A percentile compares a stretch with the other conserved stretches of the same genome.
phyloP scores from a whole-genome alignment of 2,113 vertebrate genomes.

The Otus sunia region DNA sequence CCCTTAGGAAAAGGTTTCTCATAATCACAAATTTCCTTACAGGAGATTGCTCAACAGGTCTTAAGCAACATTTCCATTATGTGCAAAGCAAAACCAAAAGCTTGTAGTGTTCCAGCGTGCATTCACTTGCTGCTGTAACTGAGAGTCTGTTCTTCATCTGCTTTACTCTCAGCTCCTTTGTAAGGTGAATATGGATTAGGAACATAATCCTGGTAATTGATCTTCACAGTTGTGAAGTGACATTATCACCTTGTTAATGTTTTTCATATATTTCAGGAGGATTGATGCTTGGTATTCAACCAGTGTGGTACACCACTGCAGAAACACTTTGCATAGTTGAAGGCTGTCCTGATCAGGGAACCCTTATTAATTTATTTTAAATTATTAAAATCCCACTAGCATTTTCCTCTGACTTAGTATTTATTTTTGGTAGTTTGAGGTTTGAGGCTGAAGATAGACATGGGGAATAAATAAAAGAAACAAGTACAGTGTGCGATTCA shows the following conservation, averaged over 20 bases:
- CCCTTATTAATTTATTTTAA: not conserved
- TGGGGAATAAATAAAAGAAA: not conserved
- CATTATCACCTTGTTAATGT: not conserved
- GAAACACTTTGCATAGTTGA: not conserved
- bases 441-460: not conserved
- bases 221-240: not conserved
- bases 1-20: constrained; percentile 59
- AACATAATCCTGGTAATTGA: not conserved
- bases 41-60: constrained; percentile 57
- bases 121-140: not conserved
- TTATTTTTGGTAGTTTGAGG: not conserved
- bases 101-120: not conserved
- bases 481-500: not conserved
- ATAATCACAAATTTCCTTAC: constrained; percentile 54
- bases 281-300: not conserved
- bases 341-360: not conserved
- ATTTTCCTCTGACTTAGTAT: not conserved
- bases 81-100: constrained; percentile 37
- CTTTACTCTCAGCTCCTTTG: not conserved
- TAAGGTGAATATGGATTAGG: not conserved
- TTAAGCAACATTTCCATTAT: constrained; percentile 52
- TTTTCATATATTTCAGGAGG: not conserved
- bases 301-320: not conserved
- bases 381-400: not conserved
- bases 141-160: not conserved